Percentiles rank a stretch among this genome's conserved stretches.
phyloP scores from a whole-genome alignment of 2,888 invertebrate species.

The Aleiodes alternator region DNA sequence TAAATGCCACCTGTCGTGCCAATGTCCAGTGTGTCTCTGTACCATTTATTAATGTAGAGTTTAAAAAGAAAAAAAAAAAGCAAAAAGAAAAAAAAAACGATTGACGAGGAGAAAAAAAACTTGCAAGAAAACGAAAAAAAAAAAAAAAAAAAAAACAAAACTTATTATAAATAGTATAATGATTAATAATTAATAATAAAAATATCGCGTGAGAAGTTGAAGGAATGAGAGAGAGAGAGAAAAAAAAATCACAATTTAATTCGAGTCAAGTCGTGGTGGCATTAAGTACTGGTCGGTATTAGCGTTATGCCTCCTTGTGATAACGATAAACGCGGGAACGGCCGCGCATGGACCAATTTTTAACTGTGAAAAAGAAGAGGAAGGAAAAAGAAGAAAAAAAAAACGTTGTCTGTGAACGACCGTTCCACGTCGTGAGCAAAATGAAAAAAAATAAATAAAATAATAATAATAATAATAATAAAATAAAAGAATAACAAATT shows the following conservation, averaged over 20 bases:
- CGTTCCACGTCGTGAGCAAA: constrained; percentile 46
- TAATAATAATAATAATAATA: constrained; percentile 47
- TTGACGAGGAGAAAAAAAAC: constrained; percentile 50
- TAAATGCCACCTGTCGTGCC: constrained; percentile 76
- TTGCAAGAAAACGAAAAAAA: constrained; percentile 39
- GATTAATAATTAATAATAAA: constrained; percentile 46
- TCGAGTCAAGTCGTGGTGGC: constrained; percentile 63
- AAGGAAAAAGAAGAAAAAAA: constrained; percentile 24
- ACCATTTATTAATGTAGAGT: constrained; percentile 74
- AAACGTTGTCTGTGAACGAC: constrained; percentile 15
- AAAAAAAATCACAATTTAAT: constrained; percentile 56
- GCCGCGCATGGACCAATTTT: constrained; percentile 43
- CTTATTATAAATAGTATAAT: constrained; percentile 48
- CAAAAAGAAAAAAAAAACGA: constrained; percentile 56
- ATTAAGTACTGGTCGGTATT: constrained; percentile 62
- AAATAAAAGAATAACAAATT: constrained; percentile 32
- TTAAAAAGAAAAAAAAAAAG: constrained; percentile 66
- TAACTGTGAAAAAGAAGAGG: constrained; percentile 51
- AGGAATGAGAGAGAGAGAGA: constrained; percentile 27
- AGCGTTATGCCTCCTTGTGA: constrained; percentile 61
- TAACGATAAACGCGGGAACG: constrained; percentile 54
- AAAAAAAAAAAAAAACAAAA: constrained; percentile 49
- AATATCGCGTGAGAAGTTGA: constrained; percentile 40
- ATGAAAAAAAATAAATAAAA: constrained; percentile 41
- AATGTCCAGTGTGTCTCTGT: constrained; percentile 76